Conservation (phyloP, 1,140 invertebrate species). For the Ips typographus region DNA sequence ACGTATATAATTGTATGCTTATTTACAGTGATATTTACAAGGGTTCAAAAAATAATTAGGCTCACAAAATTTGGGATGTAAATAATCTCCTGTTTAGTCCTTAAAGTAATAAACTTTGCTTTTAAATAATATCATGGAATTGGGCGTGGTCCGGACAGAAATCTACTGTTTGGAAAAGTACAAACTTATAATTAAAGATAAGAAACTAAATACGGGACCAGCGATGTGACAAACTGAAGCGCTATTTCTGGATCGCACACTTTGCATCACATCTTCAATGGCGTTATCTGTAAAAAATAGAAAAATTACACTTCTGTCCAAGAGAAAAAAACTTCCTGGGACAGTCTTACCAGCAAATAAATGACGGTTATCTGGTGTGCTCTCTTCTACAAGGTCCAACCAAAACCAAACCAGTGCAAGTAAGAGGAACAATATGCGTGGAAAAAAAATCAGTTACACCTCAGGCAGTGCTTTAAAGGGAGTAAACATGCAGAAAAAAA, state of each 20-base stretch:
- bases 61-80: no score
- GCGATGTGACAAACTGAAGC: background rate
- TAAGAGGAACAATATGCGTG: constrained; percentile 17
- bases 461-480: background rate
- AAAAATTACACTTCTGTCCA: constrained; percentile 1
- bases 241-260: constrained; percentile 15
- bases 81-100: no score
- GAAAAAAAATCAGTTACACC: constrained; percentile 18
- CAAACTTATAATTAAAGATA: no score
- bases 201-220: no score
- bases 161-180: no score
- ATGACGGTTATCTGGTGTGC: constrained; percentile 24
- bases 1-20: background rate
- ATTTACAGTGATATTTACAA: constrained; percentile 32
- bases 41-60: constrained; percentile 12
- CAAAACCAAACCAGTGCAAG: constrained; percentile 24
- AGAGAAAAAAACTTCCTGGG: background rate
- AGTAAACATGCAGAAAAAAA: background rate
- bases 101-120: no score
- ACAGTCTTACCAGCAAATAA: constrained; percentile 26
- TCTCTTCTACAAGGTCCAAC: constrained; percentile 25
- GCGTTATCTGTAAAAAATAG: constrained; percentile 27
- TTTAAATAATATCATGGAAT: no score
- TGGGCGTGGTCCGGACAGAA: no score
- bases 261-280: constrained; percentile 29